These are phyloP conservation scores for Clarias platycephalus DNA, from an alignment of 2,797 vertebrate genomes.

Conservation along the genomic window DNA sequence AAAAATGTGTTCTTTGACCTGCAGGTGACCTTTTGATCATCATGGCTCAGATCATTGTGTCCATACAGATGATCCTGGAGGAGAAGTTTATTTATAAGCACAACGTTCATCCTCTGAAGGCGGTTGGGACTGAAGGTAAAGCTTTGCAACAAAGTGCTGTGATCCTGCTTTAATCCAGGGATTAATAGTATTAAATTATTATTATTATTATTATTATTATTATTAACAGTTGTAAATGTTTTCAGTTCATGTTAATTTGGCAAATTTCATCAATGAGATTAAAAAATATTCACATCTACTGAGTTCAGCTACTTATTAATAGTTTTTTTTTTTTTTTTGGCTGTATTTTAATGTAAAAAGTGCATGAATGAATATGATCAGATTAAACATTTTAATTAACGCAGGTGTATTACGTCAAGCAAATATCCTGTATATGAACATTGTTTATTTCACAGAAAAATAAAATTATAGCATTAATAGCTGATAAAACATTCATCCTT, in stretches of 20 bases:
- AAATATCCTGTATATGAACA: too few species aligned
- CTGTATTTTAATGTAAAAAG: too few species aligned
- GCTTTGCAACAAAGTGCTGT: neutral
- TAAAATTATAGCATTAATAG: too few species aligned
- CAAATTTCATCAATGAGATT: neutral
- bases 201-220: neutral
- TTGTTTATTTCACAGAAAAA: too few species aligned
- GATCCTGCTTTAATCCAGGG: neutral
- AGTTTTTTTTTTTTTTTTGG: neutral
- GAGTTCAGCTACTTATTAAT: neutral
- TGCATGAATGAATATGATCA: too few species aligned
- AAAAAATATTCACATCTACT: neutral
- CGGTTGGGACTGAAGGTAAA: slow-evolving; percentile 90
- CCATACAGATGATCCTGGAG: slow-evolving; percentile 94
- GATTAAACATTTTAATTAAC: too few species aligned
- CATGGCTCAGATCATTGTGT: slow-evolving; percentile 88
- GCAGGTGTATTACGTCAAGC: too few species aligned
- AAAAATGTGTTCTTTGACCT: neutral
- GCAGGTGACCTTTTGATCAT: slow-evolving; percentile 91
- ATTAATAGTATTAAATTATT: neutral
- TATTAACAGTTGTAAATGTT: neutral
- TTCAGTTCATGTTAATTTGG: neutral
- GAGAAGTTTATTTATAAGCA: slow-evolving; percentile 93
- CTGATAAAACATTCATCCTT: neutral
- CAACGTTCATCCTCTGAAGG: slow-evolving; percentile 86